Percentiles rank a stretch among this genome's conserved stretches.
These are phyloP conservation scores for Holothuria glaberrima DNA, from an alignment of 35 echinoderm and acorn worm genomes.

Conservation along the genomic window DNA sequence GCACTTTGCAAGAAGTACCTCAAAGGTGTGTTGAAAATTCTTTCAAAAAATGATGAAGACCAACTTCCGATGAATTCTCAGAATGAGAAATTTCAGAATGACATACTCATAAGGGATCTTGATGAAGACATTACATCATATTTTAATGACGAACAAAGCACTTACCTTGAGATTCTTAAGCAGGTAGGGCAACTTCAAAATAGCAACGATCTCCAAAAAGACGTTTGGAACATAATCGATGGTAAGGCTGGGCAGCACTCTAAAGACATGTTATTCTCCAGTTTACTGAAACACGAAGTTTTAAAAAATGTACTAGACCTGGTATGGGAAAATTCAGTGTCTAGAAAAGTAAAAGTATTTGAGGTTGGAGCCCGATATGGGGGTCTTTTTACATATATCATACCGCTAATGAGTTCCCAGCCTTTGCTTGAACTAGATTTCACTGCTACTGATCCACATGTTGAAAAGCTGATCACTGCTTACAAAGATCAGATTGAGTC, in stretches of 20 bases:
- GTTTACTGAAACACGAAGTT: constrained; percentile 36
- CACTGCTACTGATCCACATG: constrained; percentile 57
- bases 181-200: constrained; percentile 47
- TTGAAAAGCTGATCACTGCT: constrained; percentile 48
- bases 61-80: too few relatives aligned
- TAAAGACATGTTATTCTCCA: constrained; percentile 71
- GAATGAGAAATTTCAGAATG: too few relatives aligned
- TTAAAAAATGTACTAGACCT: constrained; percentile 76
- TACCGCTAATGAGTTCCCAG: constrained; percentile 74
- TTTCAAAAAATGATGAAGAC: too few relatives aligned
- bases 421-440: constrained; percentile 66
- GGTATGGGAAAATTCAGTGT: constrained; percentile 67
- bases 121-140: too few relatives aligned
- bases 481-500: constrained; percentile 56
- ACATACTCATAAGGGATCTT: too few relatives aligned
- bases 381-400: constrained; percentile 52
- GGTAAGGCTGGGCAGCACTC: constrained; percentile 10
- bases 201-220: constrained; percentile 23
- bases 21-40: too few relatives aligned
- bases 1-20: constrained; percentile 37
- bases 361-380: constrained; percentile 71
- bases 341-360: constrained; percentile 69
- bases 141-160: neutral
- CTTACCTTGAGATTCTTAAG: constrained; percentile 65
- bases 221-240: constrained; percentile 50